Percentiles rank a stretch among this genome's conserved stretches.
Evolutionary conservation across 1,140 invertebrate genomes (phyloP).

Genomic region (Calosoma granatense): DNA sequence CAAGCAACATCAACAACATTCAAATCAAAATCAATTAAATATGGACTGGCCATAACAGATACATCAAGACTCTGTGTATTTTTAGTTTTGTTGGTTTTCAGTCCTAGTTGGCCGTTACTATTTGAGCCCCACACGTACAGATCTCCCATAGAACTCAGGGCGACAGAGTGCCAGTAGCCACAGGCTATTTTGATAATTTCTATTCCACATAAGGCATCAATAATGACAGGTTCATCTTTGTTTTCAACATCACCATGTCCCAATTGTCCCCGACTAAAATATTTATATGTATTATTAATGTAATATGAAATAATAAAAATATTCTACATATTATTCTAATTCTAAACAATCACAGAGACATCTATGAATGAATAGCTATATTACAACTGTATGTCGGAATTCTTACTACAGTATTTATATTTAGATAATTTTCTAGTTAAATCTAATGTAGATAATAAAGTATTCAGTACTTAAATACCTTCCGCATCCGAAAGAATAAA

Average conservation of each 20-base stretch:
- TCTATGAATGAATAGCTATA: neutral
- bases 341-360: neutral
- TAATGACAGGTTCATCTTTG: conserved; percentile 46
- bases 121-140: conserved; percentile 91
- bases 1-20: conserved; percentile 49
- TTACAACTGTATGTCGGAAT: too few species aligned
- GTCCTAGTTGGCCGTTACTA: conserved; percentile 72
- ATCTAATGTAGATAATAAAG: too few species aligned
- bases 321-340: neutral
- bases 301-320: neutral
- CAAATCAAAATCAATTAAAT: conserved; percentile 33
- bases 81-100: conserved; percentile 27
- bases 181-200: conserved; percentile 56
- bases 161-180: conserved; percentile 77
- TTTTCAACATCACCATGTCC: conserved; percentile 61
- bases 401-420: too few species aligned
- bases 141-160: conserved; percentile 63
- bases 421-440: too few species aligned
- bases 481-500: conserved; percentile 73
- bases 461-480: too few species aligned
- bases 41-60: conserved; percentile 25
- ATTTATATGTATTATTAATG: conserved; percentile 12
- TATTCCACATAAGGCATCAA: conserved; percentile 65
- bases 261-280: conserved; percentile 68
- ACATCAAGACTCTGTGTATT: conserved; percentile 14